A percentile compares a stretch with the other conserved stretches of the same genome.
Conservation (phyloP, 1,140 invertebrate species). For the Scaptomyza montana region DNA sequence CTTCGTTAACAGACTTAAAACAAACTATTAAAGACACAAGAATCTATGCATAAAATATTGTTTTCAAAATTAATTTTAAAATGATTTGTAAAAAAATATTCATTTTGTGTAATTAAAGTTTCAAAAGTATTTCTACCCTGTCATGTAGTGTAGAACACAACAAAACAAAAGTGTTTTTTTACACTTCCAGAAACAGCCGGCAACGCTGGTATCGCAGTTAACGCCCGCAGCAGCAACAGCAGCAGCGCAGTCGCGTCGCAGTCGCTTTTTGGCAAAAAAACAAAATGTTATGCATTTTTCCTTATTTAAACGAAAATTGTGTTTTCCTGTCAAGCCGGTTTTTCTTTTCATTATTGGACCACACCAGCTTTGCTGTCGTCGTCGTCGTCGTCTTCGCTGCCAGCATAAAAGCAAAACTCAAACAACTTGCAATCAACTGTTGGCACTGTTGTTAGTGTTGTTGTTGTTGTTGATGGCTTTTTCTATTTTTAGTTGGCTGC, state of each 20-base stretch:
- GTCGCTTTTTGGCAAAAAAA: conserved; percentile 19
- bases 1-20: too few species aligned
- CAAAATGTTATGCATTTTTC: conserved; percentile 67
- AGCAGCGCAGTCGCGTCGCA: conserved; percentile 20
- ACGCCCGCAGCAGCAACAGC: conserved; percentile 13
- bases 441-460: conserved; percentile 49
- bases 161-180: not conserved
- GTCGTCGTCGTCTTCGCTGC: conserved; percentile 45
- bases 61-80: too few species aligned
- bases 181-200: not conserved
- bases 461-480: conserved; percentile 35
- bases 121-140: too few species aligned
- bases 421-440: conserved; percentile 72
- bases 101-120: too few species aligned
- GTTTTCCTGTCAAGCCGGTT: conserved; percentile 80
- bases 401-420: conserved; percentile 59
- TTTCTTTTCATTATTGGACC: conserved; percentile 71
- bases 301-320: conserved; percentile 76
- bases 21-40: too few species aligned
- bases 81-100: too few species aligned
- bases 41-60: not conserved
- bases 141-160: too few species aligned
- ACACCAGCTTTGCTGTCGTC: conserved; percentile 51
- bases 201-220: conserved; percentile 7
- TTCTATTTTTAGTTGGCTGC: conserved; percentile 73